Evolutionary conservation across 2,113 vertebrate species (phyloP).

Genomic region (Aptenodytes forsteri): DNA sequence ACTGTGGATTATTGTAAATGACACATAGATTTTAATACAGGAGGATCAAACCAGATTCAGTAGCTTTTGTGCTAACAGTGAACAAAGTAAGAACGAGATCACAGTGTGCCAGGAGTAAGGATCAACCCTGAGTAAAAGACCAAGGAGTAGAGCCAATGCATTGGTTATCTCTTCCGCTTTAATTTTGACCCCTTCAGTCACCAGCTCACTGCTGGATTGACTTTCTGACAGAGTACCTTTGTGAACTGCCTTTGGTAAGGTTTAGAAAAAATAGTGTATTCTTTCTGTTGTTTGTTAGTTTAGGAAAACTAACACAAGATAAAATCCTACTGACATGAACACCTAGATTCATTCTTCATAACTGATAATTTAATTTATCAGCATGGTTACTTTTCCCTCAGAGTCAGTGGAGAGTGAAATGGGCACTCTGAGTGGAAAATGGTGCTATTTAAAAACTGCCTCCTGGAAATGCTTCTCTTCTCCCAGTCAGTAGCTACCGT

Average conservation of each 20-base stretch:
- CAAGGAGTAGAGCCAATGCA: not conserved
- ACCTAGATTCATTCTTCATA: not conserved
- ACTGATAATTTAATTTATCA: not conserved
- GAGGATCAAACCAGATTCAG: not conserved
- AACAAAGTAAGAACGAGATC: not conserved
- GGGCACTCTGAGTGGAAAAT: not conserved
- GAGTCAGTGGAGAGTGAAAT: not conserved
- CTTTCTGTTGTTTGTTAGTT: not conserved
- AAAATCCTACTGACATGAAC: not conserved
- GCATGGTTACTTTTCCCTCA: not conserved
- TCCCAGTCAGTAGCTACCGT: not conserved
- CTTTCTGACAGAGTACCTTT: not conserved
- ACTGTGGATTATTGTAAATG: not conserved
- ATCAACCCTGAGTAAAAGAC: not conserved
- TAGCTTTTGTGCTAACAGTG: not conserved
- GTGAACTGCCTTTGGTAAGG: not conserved
- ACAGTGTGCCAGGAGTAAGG: not conserved
- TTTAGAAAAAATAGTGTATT: not conserved
- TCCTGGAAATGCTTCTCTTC: not conserved
- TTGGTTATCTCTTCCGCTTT: not conserved
- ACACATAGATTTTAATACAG: not conserved
- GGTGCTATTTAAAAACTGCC: not conserved
- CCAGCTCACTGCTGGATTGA: not conserved
- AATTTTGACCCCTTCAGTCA: not conserved
- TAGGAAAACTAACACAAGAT: not conserved